Percentiles rank a stretch among this genome's conserved stretches.
Conservation (phyloP, 2,888 invertebrate genomes). For the Platypus cylindrus region DNA sequence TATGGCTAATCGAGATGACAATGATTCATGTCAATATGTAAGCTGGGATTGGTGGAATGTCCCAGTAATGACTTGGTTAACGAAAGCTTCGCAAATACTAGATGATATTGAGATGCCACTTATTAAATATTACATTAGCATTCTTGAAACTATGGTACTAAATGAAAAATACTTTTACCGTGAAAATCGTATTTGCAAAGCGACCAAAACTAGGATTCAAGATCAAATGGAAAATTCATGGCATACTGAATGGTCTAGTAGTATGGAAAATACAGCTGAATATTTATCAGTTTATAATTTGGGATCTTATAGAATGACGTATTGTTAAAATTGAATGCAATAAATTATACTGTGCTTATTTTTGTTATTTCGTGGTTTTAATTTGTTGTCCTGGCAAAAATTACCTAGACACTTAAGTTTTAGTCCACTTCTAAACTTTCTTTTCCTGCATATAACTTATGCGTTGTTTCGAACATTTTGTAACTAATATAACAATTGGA, state of each 20-base stretch:
- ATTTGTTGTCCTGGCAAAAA: neutral
- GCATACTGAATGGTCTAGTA: constrained; percentile 35
- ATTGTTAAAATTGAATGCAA: too few species aligned
- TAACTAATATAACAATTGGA: too few species aligned
- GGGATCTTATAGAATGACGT: neutral
- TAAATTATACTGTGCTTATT: constrained; percentile 1
- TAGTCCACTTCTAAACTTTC: too few species aligned
- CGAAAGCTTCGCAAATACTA: constrained; percentile 25
- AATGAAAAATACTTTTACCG: constrained; percentile 26
- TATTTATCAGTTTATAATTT: too few species aligned
- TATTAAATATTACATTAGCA: constrained; percentile 15
- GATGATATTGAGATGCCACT: constrained; percentile 18
- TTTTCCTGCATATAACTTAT: too few species aligned
- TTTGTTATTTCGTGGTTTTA: neutral
- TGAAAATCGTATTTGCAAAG: constrained; percentile 31
- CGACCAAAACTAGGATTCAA: constrained; percentile 32
- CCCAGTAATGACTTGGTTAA: constrained; percentile 33
- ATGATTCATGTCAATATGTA: constrained; percentile 18
- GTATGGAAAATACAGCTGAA: constrained; percentile 19
- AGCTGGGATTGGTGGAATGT: constrained; percentile 36
- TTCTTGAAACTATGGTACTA: constrained; percentile 23
- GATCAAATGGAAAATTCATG: constrained; percentile 34
- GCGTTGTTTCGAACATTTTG: too few species aligned
- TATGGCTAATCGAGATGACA: constrained; percentile 2
- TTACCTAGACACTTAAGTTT: neutral